Conservation (phyloP, 2,797 vertebrate genomes). For the Eulemur rubriventer region DNA sequence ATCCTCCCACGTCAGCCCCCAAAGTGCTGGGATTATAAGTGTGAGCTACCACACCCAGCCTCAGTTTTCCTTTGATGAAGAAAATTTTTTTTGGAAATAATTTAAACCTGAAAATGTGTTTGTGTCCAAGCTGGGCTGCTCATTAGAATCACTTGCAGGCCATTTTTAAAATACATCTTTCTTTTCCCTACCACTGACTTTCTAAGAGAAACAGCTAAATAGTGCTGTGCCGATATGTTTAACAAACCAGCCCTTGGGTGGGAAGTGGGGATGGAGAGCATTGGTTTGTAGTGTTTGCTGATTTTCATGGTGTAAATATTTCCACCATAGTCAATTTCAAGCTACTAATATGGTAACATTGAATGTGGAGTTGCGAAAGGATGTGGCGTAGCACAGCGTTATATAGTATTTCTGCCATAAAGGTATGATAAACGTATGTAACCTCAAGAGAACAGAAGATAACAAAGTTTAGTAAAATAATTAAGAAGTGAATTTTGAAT, state of each 20-base stretch:
- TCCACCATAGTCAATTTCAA: not conserved
- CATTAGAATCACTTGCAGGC: not conserved
- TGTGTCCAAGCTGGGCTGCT: not conserved
- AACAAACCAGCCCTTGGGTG: not conserved
- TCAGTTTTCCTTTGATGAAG: constrained; percentile 21
- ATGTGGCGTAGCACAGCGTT: not conserved
- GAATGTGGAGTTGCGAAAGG: not conserved
- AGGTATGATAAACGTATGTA: not conserved
- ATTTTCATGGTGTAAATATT: constrained; percentile 27
- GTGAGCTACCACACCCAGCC: not conserved
- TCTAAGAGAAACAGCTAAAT: not conserved
- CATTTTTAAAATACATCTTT: not conserved
- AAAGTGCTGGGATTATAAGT: too few relatives aligned
- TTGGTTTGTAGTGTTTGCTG: not conserved
- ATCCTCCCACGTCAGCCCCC: not conserved
- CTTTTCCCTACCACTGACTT: not conserved
- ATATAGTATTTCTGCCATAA: not conserved
- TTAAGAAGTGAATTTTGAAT: not conserved
- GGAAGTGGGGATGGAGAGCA: not conserved
- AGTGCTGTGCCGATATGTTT: not conserved
- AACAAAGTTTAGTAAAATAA: constrained; percentile 22
- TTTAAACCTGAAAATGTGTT: constrained; percentile 47
- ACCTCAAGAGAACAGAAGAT: not conserved
- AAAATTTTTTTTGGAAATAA: constrained; percentile 20
- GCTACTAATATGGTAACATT: not conserved